Evolutionary conservation across 2,888 invertebrate species (phyloP).

Genomic region (Syritta pipiens): DNA sequence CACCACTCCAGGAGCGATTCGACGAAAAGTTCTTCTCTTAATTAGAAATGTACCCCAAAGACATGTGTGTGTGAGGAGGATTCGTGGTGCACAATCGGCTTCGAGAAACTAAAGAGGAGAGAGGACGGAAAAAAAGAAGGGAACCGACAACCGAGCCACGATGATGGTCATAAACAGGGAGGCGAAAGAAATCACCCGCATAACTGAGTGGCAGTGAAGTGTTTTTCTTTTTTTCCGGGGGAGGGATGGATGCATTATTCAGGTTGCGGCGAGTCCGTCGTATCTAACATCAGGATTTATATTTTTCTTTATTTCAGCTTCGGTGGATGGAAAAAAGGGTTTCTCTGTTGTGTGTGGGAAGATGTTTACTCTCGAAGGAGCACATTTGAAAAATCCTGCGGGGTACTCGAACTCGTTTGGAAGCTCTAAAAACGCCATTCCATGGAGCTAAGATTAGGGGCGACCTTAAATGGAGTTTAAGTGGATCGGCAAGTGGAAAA

Average conservation of each 20-base stretch:
- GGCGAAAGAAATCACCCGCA: constrained; percentile 67
- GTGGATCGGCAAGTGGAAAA: too few relatives aligned
- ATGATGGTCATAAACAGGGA: constrained; percentile 57
- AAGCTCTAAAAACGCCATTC: too few relatives aligned
- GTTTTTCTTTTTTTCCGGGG: constrained; percentile 38
- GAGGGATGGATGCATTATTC: constrained; percentile 6
- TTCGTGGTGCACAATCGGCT: too few relatives aligned
- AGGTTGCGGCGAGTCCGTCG: constrained; percentile 15
- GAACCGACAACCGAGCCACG: constrained; percentile 31
- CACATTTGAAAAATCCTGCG: background rate
- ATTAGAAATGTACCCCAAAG: constrained; percentile 68
- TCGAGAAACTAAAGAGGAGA: background rate
- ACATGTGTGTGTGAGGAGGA: constrained; percentile 37
- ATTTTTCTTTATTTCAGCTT: constrained; percentile 35
- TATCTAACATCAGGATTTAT: constrained; percentile 4
- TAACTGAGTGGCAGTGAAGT: constrained; percentile 57
- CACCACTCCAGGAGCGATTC: constrained; percentile 58
- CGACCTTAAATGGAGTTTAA: too few relatives aligned
- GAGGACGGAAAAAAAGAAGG: background rate
- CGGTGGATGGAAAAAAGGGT: constrained; percentile 20
- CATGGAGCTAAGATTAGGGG: too few relatives aligned
- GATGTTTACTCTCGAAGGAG: too few relatives aligned
- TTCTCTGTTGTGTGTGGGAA: too few relatives aligned
- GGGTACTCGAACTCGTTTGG: too few relatives aligned
- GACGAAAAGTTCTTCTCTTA: constrained; percentile 67